Conservation (phyloP, 2,888 invertebrate species). For the Gandaritis pyraliata region DNA sequence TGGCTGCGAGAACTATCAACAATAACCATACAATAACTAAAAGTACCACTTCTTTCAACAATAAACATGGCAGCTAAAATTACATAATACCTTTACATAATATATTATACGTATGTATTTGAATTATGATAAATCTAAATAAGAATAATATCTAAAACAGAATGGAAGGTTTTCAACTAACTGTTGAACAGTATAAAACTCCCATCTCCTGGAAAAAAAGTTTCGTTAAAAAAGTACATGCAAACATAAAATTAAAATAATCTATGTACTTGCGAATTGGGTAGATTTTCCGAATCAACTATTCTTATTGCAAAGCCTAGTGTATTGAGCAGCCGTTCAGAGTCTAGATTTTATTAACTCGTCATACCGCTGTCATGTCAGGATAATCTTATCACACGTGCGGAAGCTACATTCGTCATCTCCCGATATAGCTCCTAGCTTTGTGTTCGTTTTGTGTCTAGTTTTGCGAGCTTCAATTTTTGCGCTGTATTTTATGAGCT, state of each 20-base stretch:
- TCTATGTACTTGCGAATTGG: no score
- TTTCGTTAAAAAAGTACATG: no score
- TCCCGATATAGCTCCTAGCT: constrained; percentile 45
- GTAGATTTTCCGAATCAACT: no score
- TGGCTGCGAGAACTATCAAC: constrained; percentile 2
- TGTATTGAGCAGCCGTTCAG: not conserved
- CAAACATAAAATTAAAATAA: no score
- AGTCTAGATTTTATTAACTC: constrained; percentile 1
- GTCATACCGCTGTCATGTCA: constrained; percentile 37
- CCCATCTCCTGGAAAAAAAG: no score
- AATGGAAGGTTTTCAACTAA: no score
- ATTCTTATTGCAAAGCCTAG: not conserved
- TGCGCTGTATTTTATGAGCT: constrained; percentile 10
- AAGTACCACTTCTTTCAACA: not conserved
- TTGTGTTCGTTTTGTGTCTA: constrained; percentile 5
- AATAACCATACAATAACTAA: not conserved
- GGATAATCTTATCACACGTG: constrained; percentile 64
- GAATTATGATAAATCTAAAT: no score
- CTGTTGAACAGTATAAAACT: no score
- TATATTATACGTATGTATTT: no score
- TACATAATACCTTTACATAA: no score
- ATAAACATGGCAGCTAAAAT: no score
- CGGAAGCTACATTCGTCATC: constrained; percentile 54
- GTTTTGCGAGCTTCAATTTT: constrained; percentile 13
- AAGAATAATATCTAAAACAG: no score